Conservation (phyloP, 2,888 invertebrate species). For the Metopia argyrocephala region DNA sequence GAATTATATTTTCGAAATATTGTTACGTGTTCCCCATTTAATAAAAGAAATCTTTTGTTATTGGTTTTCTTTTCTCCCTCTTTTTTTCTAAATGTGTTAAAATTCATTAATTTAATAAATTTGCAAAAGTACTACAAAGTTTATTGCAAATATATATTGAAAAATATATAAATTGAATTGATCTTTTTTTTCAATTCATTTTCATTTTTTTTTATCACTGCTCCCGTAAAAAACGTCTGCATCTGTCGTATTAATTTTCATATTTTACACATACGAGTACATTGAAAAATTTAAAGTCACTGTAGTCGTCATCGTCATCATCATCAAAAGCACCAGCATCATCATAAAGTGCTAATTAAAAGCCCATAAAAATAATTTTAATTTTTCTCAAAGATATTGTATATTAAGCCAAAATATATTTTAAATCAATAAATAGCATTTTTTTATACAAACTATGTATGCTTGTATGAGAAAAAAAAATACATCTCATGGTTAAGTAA, state of each 20-base stretch:
- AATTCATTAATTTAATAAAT: slow-evolving; percentile 25
- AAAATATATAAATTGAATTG: not conserved
- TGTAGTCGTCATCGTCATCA: not conserved
- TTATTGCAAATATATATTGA: not conserved
- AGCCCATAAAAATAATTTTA: slow-evolving; percentile 59
- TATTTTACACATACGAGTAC: not conserved
- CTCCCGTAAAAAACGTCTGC: slow-evolving; percentile 25
- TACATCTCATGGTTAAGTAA: not conserved
- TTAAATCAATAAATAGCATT: slow-evolving; percentile 43
- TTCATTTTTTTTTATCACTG: not conserved
- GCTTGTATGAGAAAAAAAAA: not conserved
- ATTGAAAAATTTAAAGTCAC: not conserved
- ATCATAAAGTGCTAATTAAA: slow-evolving; percentile 64
- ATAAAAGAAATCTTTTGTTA: slow-evolving; percentile 27
- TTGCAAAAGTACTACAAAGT: not conserved
- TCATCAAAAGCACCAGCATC: not conserved
- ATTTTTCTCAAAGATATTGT: not conserved
- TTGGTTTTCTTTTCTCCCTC: not conserved
- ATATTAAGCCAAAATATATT: slow-evolving; percentile 8
- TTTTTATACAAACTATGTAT: no score
- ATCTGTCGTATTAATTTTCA: not conserved
- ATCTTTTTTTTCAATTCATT: slow-evolving; percentile 1
- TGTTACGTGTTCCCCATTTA: not conserved
- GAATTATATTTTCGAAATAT: not conserved
- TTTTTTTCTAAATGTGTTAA: slow-evolving; percentile 40